Evolutionary conservation across 2,888 invertebrate genomes (phyloP).

Genomic region (Osmoderma eremita): DNA sequence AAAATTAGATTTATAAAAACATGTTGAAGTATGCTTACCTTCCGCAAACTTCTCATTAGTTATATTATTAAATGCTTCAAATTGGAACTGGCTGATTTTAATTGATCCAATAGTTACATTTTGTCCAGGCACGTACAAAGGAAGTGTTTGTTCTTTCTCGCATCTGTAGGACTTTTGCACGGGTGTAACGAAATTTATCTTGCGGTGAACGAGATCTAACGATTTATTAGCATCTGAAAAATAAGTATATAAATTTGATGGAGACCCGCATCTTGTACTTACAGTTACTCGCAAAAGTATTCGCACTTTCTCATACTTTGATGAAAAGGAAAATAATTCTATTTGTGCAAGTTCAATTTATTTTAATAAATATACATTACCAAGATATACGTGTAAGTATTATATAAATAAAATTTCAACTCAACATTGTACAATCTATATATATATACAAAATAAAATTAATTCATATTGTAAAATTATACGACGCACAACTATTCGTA

Average conservation of each 20-base stretch:
- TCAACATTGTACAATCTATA: too few species aligned
- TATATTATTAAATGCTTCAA: conserved; percentile 76
- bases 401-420: too few species aligned
- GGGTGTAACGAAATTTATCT: conserved; percentile 69
- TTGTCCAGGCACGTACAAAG: conserved; percentile 64
- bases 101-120: conserved; percentile 64
- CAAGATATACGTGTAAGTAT: too few species aligned
- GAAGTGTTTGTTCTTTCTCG: conserved; percentile 68
- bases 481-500: too few species aligned
- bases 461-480: too few species aligned
- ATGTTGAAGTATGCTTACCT: conserved; percentile 64
- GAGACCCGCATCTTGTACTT: too few species aligned
- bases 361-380: too few species aligned
- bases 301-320: too few species aligned
- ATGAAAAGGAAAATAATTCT: too few species aligned
- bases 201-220: conserved; percentile 65
- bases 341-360: too few species aligned
- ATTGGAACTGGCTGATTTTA: conserved; percentile 72
- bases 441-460: too few species aligned
- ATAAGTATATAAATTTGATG: conserved; percentile 3
- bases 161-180: conserved; percentile 80
- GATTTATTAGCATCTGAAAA: conserved; percentile 57
- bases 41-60: conserved; percentile 70
- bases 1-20: conserved; percentile 32
- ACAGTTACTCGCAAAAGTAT: too few species aligned